Percentiles rank a stretch among this genome's conserved stretches.
Evolutionary conservation across 2,888 invertebrate species (phyloP).

Genomic region (Griposia aprilina): DNA sequence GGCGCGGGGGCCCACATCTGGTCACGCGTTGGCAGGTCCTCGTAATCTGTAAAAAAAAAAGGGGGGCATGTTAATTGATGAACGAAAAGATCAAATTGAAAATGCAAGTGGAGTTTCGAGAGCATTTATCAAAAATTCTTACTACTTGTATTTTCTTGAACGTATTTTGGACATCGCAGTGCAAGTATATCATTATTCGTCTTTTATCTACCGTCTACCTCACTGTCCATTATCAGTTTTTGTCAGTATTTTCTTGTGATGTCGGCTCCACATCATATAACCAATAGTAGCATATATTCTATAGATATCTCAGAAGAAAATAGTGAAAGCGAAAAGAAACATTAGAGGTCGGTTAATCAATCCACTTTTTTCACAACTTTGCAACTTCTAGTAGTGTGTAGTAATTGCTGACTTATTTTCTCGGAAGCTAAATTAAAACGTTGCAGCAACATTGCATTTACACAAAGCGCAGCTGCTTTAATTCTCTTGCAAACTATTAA

Average conservation of each 20-base stretch:
- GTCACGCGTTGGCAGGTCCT: conserved; percentile 87
- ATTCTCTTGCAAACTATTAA: conserved; percentile 28
- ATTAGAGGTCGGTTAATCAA: background rate
- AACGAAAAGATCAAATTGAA: background rate
- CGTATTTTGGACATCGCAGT: too few relatives aligned
- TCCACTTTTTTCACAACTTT: background rate
- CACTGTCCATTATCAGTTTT: too few relatives aligned
- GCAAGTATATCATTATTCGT: too few relatives aligned
- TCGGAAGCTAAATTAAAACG: conserved; percentile 22
- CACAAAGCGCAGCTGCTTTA: conserved; percentile 5
- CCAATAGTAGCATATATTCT: too few relatives aligned
- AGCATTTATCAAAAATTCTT: background rate
- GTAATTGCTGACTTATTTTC: conserved; percentile 1
- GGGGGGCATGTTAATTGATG: background rate
- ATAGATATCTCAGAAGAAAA: too few relatives aligned
- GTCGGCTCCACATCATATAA: too few relatives aligned
- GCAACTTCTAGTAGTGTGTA: background rate
- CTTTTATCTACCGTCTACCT: too few relatives aligned
- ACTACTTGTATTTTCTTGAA: too few relatives aligned
- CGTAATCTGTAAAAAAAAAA: conserved; percentile 80
- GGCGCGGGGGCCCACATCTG: conserved; percentile 87
- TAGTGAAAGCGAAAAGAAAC: conserved; percentile 1
- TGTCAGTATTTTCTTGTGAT: too few relatives aligned
- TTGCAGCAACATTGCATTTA: conserved; percentile 22
- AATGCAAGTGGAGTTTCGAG: too few relatives aligned